phyloP scores from a whole-genome alignment of 2,113 vertebrate genomes.

The Notiomystis cincta region DNA sequence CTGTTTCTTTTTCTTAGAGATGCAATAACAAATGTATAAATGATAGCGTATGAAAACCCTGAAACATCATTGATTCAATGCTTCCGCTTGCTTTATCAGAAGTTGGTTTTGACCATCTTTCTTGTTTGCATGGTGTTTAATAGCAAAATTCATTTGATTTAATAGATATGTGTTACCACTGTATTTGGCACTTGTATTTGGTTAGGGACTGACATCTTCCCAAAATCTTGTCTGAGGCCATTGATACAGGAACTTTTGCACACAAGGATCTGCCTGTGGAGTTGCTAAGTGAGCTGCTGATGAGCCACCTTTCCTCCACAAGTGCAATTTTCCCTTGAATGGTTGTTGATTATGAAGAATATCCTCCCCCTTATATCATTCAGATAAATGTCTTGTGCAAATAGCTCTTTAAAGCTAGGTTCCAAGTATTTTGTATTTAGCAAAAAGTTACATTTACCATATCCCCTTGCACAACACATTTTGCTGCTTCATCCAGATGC shows the following conservation, averaged over 20 bases:
- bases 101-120: not conserved
- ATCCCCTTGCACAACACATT: not conserved
- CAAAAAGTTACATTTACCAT: constrained; percentile 20
- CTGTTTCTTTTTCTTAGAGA: not conserved
- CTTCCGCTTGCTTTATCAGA: not conserved
- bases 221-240: not conserved
- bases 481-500: not conserved
- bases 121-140: not conserved
- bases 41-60: not conserved
- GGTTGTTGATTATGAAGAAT: constrained; percentile 58
- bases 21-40: not conserved
- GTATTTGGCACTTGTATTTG: not conserved
- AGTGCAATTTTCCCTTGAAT: constrained; percentile 62
- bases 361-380: not conserved
- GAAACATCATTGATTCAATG: not conserved
- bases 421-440: not conserved
- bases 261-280: not conserved
- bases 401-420: constrained; percentile 19
- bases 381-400: constrained; percentile 32
- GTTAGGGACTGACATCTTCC: not conserved
- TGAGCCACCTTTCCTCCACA: constrained; percentile 40
- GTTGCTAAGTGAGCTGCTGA: constrained; percentile 35
- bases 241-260: not conserved
- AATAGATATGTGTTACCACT: not conserved
- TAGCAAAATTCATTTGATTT: not conserved